Percentiles rank a stretch among this genome's conserved stretches.
Evolutionary conservation across 2,888 invertebrate genomes (phyloP).

Genomic region (Lingula anatina): DNA sequence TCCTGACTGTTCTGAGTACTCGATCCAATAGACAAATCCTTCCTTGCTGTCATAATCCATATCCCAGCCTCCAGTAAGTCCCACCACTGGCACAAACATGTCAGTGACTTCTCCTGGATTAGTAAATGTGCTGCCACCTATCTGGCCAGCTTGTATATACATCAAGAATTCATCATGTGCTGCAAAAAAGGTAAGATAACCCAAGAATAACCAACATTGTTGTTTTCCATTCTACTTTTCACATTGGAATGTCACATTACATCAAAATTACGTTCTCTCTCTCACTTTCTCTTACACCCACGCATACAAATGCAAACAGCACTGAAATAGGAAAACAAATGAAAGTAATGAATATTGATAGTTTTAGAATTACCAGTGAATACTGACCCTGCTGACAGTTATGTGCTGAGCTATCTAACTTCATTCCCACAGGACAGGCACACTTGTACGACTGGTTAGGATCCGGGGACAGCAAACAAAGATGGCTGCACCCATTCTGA

Average conservation of each 20-base stretch:
- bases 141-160: slow-evolving; percentile 39
- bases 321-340: neutral
- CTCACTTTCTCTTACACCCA: too few species aligned
- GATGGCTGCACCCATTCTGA: slow-evolving; percentile 73
- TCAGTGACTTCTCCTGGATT: slow-evolving; percentile 9
- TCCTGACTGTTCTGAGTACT: too few species aligned
- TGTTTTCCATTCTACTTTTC: too few species aligned
- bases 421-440: slow-evolving; percentile 79
- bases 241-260: too few species aligned
- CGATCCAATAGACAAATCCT: slow-evolving; percentile 68
- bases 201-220: neutral
- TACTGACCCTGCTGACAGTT: slow-evolving; percentile 42
- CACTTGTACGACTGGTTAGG: slow-evolving; percentile 68
- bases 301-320: too few species aligned
- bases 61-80: slow-evolving; percentile 57
- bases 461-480: slow-evolving; percentile 86
- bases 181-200: slow-evolving; percentile 29
- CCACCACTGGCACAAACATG: slow-evolving; percentile 49
- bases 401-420: slow-evolving; percentile 27
- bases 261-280: too few species aligned
- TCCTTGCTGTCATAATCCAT: slow-evolving; percentile 87
- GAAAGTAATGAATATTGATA: neutral
- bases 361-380: too few species aligned
- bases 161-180: slow-evolving; percentile 86
- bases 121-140: slow-evolving; percentile 28